A percentile compares a stretch with the other conserved stretches of the same genome.
phyloP scores from a whole-genome alignment of 1,140 invertebrate species.

The Pinna nobilis region DNA sequence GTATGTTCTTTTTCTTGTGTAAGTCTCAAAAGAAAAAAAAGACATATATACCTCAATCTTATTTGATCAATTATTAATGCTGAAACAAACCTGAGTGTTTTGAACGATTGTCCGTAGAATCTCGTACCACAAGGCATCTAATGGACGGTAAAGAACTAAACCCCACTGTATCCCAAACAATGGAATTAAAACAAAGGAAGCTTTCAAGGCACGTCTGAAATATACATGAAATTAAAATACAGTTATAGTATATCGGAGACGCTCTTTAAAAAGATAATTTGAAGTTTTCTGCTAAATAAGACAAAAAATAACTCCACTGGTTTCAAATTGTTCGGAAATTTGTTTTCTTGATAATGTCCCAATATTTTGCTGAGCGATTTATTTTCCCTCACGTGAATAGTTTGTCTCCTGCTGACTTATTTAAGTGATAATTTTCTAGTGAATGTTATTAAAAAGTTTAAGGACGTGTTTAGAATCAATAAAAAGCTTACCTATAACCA shows the following conservation, averaged over 20 bases:
- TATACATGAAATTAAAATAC: background rate
- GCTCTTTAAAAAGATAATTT: too few species aligned
- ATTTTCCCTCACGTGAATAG: too few species aligned
- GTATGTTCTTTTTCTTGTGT: background rate
- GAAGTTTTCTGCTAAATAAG: too few species aligned
- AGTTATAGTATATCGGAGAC: background rate
- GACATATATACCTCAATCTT: background rate
- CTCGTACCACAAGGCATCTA: slow-evolving; percentile 39
- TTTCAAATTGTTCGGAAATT: background rate
- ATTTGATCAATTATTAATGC: background rate
- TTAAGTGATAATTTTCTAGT: too few species aligned
- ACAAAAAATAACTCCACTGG: background rate
- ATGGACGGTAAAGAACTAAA: slow-evolving; percentile 88
- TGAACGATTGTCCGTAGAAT: slow-evolving; percentile 41
- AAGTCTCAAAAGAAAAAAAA: background rate
- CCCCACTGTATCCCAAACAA: slow-evolving; percentile 85
- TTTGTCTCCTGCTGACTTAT: too few species aligned
- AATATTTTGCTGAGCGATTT: too few species aligned
- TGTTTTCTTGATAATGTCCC: background rate
- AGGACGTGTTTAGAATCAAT: too few species aligned
- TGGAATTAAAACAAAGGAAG: slow-evolving; percentile 88
- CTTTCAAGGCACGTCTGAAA: slow-evolving; percentile 79
- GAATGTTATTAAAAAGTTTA: too few species aligned
- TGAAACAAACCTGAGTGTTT: slow-evolving; percentile 47
- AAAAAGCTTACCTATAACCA: slow-evolving; percentile 76